A percentile compares a stretch with the other conserved stretches of the same genome.
Conservation (phyloP, 2,113 vertebrate species). For the Nibea albiflora region DNA sequence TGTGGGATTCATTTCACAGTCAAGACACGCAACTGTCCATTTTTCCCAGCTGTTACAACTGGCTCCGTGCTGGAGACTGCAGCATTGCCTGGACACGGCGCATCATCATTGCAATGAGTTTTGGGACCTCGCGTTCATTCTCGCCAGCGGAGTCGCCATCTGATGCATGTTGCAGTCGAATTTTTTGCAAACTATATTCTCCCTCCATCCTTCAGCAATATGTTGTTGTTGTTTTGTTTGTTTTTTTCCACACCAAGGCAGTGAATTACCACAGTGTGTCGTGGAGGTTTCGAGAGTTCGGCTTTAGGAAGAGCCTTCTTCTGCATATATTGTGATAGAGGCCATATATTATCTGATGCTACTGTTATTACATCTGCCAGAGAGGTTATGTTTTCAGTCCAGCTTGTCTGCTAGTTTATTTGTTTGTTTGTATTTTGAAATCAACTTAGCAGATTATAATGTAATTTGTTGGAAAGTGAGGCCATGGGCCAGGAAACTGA, state of each 20-base stretch:
- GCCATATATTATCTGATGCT: not conserved
- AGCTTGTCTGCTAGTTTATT: conserved; percentile 4
- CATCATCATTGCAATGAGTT: not conserved
- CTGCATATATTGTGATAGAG: not conserved
- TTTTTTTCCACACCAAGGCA: not conserved
- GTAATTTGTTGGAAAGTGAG: conserved; percentile 13
- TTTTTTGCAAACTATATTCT: not conserved
- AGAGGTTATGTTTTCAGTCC: conserved; percentile 15
- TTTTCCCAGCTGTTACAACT: conserved; percentile 2
- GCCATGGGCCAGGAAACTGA: not conserved
- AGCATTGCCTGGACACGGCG: conserved; percentile 3
- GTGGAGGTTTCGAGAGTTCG: not conserved
- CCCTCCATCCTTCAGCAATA: not conserved
- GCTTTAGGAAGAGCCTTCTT: not conserved
- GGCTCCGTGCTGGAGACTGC: not conserved
- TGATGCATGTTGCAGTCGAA: not conserved
- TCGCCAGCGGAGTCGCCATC: not conserved
- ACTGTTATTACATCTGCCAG: conserved; percentile 22
- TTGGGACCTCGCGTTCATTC: not conserved
- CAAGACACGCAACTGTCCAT: not conserved
- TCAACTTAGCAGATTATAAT: conserved; percentile 6
- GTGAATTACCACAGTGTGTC: not conserved
- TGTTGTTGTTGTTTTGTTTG: not conserved
- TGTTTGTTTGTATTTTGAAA: not conserved
- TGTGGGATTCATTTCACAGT: conserved; percentile 6